Conservation (phyloP, 2,797 vertebrate genomes). For the Siniperca undulata region DNA sequence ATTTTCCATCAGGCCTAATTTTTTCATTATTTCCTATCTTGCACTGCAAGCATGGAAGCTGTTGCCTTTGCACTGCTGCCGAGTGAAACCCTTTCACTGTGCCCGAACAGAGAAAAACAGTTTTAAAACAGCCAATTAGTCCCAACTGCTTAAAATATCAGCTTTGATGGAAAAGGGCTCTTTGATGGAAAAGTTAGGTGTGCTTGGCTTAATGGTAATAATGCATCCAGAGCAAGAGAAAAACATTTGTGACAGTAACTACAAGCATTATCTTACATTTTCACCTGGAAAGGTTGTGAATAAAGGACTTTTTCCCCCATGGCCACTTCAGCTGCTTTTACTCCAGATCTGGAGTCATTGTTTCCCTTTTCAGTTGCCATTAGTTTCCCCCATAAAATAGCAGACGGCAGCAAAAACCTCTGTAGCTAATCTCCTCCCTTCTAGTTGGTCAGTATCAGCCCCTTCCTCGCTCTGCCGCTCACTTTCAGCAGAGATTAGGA, state of each 20-base stretch:
- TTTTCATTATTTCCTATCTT: slow-evolving; percentile 36
- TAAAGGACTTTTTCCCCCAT: slow-evolving; percentile 11
- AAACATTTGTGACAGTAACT: slow-evolving; percentile 40
- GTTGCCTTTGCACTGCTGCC: slow-evolving; percentile 11
- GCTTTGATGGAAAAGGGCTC: slow-evolving; percentile 57
- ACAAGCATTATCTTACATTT: slow-evolving; percentile 67
- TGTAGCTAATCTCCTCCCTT: slow-evolving; percentile 67
- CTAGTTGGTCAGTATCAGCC: slow-evolving; percentile 63
- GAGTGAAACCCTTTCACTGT: slow-evolving; percentile 38
- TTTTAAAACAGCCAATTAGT: slow-evolving; percentile 49
- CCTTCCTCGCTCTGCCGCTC: slow-evolving; percentile 60
- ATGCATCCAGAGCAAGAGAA: slow-evolving; percentile 30
- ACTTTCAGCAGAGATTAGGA: slow-evolving; percentile 69
- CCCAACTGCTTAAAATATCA: slow-evolving; percentile 48
- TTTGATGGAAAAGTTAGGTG: slow-evolving; percentile 56
- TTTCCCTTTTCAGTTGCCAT: slow-evolving; percentile 61
- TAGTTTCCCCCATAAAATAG: slow-evolving; percentile 67
- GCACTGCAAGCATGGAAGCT: slow-evolving; percentile 5
- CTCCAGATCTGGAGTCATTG: slow-evolving; percentile 54
- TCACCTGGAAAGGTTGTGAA: slow-evolving; percentile 63
- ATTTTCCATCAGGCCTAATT: slow-evolving; percentile 38
- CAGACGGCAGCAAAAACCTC: slow-evolving; percentile 66
- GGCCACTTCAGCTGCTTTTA: slow-evolving; percentile 31
- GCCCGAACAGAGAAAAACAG: slow-evolving; percentile 12
- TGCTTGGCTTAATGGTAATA: slow-evolving; percentile 48